A percentile compares a stretch with the other conserved stretches of the same genome.
Conservation (phyloP, 1,140 invertebrate genomes). For the Paracyclopina nana region DNA sequence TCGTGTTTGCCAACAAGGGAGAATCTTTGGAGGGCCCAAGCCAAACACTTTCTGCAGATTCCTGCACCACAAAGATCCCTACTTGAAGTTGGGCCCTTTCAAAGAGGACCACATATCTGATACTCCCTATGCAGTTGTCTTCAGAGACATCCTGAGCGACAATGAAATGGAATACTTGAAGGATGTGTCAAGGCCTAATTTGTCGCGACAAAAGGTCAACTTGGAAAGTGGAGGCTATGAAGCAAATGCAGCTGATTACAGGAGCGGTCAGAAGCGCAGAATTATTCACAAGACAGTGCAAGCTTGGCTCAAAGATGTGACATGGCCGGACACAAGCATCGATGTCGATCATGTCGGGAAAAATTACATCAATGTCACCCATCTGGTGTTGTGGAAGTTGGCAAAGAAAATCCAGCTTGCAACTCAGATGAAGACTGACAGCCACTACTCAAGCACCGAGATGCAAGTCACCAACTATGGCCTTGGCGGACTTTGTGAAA, state of each 20-base stretch:
- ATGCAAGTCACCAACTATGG: conserved; percentile 17
- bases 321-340: not conserved
- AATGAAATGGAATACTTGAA: conserved; percentile 3
- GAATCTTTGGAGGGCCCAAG: too few relatives aligned
- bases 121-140: not conserved
- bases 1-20: too few relatives aligned
- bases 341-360: not conserved
- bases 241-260: not conserved
- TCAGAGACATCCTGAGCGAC: conserved; percentile 6
- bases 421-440: not conserved
- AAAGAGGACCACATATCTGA: conserved; percentile 4
- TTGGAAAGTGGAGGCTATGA: not conserved
- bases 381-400: not conserved
- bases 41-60: too few relatives aligned
- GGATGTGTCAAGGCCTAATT: not conserved
- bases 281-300: conserved; percentile 12
- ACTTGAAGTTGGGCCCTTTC: conserved; percentile 9
- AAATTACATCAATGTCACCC: not conserved
- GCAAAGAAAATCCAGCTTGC: conserved; percentile 1
- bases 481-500: conserved; percentile 13
- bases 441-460: not conserved
- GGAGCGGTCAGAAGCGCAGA: not conserved
- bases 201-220: too few relatives aligned
- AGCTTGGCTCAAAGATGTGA: conserved; percentile 6
- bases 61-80: conserved; percentile 12